Percentiles rank a stretch among this genome's conserved stretches.
These are phyloP conservation scores for Parauchenoglanis ngamensis DNA, from an alignment of 2,797 vertebrate genomes.

Conservation along the genomic window DNA sequence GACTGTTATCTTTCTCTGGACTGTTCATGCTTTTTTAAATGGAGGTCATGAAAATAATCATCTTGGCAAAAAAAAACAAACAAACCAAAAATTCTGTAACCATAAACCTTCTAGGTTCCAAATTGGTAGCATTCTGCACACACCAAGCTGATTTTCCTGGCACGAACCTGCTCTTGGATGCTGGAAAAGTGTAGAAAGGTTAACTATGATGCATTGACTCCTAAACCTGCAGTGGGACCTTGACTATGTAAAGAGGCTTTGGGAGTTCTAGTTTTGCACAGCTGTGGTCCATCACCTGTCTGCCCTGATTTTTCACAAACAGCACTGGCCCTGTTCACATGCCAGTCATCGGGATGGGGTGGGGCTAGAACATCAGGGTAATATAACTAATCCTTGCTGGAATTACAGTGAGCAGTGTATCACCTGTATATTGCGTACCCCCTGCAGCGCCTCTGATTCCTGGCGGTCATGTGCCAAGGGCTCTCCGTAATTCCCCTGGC, in stretches of 20 bases:
- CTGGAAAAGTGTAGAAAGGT: not conserved
- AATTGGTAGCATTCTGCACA: not conserved
- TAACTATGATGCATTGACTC: not conserved
- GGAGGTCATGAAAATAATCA: not conserved
- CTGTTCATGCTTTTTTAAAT: not conserved
- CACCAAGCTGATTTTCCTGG: not conserved
- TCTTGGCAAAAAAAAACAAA: not conserved
- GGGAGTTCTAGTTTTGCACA: not conserved
- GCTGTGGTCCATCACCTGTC: not conserved
- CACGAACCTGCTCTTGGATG: not conserved
- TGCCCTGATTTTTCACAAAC: not conserved
- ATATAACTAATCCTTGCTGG: not conserved
- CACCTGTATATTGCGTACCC: not conserved
- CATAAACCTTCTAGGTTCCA: not conserved
- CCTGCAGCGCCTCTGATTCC: not conserved
- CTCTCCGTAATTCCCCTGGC: constrained; percentile 49
- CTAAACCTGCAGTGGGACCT: not conserved
- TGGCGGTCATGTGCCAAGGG: constrained; percentile 46
- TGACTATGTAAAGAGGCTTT: not conserved
- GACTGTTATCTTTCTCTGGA: not conserved
- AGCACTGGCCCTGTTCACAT: not conserved
- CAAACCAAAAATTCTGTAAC: not conserved
- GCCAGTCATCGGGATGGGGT: not conserved
- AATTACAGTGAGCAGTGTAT: not conserved
- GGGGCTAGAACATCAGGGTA: not conserved